A percentile compares a stretch with the other conserved stretches of the same genome.
phyloP scores from a whole-genome alignment of 2,113 vertebrate genomes.

The Stictonetta naevosa region DNA sequence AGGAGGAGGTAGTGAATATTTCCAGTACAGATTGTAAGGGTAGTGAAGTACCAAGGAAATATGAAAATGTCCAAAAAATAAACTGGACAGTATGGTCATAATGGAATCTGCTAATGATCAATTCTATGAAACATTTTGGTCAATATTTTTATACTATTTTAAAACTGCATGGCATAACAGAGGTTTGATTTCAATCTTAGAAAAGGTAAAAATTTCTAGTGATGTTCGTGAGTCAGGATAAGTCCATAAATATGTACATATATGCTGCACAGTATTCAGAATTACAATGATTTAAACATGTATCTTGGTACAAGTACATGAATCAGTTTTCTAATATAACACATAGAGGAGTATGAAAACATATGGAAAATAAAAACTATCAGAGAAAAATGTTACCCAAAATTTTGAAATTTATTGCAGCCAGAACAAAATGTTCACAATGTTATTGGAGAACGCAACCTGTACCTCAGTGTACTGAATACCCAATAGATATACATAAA shows the following conservation, averaged over 20 bases:
- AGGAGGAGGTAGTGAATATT: slow-evolving; percentile 8
- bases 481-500: background rate
- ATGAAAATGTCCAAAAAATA: background rate
- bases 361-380: background rate
- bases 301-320: background rate
- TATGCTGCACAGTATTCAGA: background rate
- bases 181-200: background rate
- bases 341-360: background rate
- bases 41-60: background rate
- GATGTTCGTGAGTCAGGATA: background rate
- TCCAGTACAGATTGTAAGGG: background rate
- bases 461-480: background rate
- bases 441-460: background rate
- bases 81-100: background rate
- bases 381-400: background rate
- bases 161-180: background rate
- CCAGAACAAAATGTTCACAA: background rate
- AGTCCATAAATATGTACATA: background rate
- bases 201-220: background rate
- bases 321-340: background rate
- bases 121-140: background rate
- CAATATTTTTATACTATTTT: background rate
- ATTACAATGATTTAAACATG: background rate
- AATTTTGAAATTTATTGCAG: background rate
- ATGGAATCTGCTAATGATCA: background rate